These are phyloP conservation scores for Cepaea nemoralis DNA, from an alignment of 1,140 invertebrate genomes.

Conservation along the genomic window DNA sequence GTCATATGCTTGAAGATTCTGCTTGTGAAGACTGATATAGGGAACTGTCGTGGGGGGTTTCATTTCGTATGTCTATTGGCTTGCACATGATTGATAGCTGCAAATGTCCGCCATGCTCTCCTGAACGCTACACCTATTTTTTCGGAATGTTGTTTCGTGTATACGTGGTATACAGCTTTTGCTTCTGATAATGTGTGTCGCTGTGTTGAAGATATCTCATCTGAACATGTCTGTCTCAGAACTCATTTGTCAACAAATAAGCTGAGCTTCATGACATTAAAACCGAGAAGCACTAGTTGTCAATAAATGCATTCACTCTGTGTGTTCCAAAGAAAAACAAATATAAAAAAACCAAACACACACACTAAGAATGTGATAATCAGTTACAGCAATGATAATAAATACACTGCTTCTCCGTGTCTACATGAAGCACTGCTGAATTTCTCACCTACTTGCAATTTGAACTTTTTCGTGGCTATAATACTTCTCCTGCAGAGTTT, in stretches of 20 bases:
- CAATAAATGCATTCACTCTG: too few species aligned
- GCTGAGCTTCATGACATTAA: too few species aligned
- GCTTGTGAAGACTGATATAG: neutral
- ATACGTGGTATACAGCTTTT: neutral
- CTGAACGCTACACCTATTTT: neutral
- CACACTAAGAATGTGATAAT: too few species aligned
- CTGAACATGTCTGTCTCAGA: neutral
- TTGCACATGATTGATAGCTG: neutral
- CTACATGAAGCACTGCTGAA: neutral
- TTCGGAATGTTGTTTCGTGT: neutral
- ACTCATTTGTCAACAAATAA: too few species aligned
- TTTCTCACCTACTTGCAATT: neutral
- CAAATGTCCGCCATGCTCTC: constrained; percentile 11
- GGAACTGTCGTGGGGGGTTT: too few species aligned
- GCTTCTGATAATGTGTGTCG: neutral
- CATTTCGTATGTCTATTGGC: neutral
- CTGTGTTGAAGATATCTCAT: neutral
- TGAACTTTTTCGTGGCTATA: neutral
- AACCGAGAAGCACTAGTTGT: too few species aligned
- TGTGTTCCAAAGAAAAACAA: too few species aligned
- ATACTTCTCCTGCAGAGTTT: neutral
- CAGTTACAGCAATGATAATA: too few species aligned
- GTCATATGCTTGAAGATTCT: neutral
- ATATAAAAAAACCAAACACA: too few species aligned
- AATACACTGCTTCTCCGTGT: too few species aligned